Evolutionary conservation across 2,113 vertebrate species (phyloP).

Genomic region (Proterorhinus semilunaris): DNA sequence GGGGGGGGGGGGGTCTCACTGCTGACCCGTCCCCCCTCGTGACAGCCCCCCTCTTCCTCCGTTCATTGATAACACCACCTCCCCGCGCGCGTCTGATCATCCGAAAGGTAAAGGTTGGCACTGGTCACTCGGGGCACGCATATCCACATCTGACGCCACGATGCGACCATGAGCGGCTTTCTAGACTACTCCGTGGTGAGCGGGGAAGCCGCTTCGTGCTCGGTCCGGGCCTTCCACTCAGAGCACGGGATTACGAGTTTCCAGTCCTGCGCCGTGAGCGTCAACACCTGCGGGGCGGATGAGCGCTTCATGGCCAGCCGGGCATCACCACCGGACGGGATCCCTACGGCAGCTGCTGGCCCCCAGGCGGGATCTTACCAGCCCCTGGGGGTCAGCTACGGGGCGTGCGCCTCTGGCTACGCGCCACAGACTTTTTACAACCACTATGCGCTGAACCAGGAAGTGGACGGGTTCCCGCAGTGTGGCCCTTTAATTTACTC

Average conservation of each 20-base stretch:
- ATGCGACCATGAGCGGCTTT: conserved; percentile 96
- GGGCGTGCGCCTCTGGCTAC: conserved; percentile 83
- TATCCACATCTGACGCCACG: conserved; percentile 45
- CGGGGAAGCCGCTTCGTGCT: conserved; percentile 85
- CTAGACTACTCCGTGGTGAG: conserved; percentile 90
- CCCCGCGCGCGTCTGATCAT: conserved; percentile 56
- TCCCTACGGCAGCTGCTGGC: conserved; percentile 55
- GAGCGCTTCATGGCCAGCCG: conserved; percentile 88
- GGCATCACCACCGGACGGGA: conserved; percentile 82
- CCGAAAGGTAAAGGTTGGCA: conserved; percentile 91
- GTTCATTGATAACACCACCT: conserved; percentile 90
- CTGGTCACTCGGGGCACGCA: conserved; percentile 78
- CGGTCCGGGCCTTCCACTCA: conserved; percentile 86
- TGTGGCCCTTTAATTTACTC: conserved; percentile 90
- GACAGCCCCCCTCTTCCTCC: conserved; percentile 61
- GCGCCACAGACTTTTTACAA: conserved; percentile 89
- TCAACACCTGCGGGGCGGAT: conserved; percentile 87
- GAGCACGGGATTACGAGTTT: conserved; percentile 97
- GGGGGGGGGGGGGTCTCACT: conserved; percentile 82
- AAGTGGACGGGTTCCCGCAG: conserved; percentile 87
- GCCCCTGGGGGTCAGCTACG: conserved; percentile 86
- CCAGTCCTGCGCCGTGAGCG: conserved; percentile 89
- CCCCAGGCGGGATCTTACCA: conserved; percentile 85
- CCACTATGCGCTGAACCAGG: conserved; percentile 88
- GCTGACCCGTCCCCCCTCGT: conserved; percentile 81